phyloP scores from a whole-genome alignment of 2,888 invertebrate genomes.

The Sphecodes monilicornis region DNA sequence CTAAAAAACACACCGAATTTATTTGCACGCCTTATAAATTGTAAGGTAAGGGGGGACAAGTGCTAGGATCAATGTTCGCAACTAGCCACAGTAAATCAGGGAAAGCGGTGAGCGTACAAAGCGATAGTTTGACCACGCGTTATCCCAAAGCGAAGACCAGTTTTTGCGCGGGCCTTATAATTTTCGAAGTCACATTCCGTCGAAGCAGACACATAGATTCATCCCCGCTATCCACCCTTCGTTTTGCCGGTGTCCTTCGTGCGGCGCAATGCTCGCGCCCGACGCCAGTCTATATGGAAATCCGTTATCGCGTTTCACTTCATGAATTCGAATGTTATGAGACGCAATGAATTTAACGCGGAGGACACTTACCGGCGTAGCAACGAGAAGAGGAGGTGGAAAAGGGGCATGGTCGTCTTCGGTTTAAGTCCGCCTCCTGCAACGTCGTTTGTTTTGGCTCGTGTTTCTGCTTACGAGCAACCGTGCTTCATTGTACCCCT shows the following conservation, averaged over 20 bases:
- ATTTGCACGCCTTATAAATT: no score
- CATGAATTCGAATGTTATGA: conserved; percentile 51
- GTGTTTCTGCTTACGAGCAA: conserved; percentile 7
- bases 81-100: neutral
- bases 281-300: conserved; percentile 45
- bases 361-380: neutral
- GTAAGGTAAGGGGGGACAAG: neutral
- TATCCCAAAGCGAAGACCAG: neutral
- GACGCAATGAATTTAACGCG: conserved; percentile 41
- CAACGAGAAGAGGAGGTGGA: neutral
- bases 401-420: neutral
- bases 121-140: neutral
- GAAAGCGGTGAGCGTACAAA: neutral
- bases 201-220: neutral
- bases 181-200: neutral
- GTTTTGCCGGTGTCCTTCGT: conserved; percentile 12
- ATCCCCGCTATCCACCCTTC: conserved; percentile 17
- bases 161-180: neutral
- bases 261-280: conserved; percentile 19
- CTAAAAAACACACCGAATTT: no score
- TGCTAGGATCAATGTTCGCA: no score
- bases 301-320: conserved; percentile 41
- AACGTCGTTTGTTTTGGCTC: conserved; percentile 10
- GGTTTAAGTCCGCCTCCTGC: neutral
- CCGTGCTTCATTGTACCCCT: neutral